Conservation (phyloP, 2,113 vertebrate species). For the Acanthochromis polyacanthus region DNA sequence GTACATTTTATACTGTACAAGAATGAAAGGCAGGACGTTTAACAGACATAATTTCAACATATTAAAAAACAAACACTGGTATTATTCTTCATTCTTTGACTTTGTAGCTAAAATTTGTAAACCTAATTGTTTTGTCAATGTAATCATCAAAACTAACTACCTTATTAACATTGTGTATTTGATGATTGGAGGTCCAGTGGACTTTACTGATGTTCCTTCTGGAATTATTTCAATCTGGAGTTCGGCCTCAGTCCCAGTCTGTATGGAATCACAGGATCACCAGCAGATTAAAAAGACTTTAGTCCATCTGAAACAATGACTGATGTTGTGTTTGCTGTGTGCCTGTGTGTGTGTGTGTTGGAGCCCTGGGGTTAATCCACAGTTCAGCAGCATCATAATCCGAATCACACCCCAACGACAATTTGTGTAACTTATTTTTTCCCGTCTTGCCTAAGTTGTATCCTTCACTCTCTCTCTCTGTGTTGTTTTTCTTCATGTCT, state of each 20-base stretch:
- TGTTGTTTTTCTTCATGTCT: not conserved
- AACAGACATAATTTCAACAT: not conserved
- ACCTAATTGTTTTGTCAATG: constrained; percentile 11
- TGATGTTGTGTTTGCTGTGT: constrained; percentile 55
- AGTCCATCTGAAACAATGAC: constrained; percentile 76
- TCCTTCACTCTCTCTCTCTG: constrained; percentile 21
- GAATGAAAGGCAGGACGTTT: not conserved
- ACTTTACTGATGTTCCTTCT: constrained; percentile 29
- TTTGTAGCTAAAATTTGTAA: constrained; percentile 6
- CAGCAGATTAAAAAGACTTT: constrained; percentile 70
- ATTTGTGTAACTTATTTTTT: constrained; percentile 66
- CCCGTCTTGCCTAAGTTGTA: constrained; percentile 28
- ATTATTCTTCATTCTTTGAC: constrained; percentile 27
- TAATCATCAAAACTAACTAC: not conserved
- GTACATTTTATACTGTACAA: not conserved
- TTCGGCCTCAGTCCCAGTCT: constrained; percentile 25
- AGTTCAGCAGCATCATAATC: constrained; percentile 74
- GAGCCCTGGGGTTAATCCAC: constrained; percentile 67
- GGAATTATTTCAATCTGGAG: constrained; percentile 27
- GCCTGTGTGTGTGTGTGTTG: constrained; percentile 39
- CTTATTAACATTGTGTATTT: constrained; percentile 9
- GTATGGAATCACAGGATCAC: constrained; percentile 63
- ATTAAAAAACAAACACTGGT: constrained; percentile 41
- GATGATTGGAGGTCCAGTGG: constrained; percentile 5
- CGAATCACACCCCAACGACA: constrained; percentile 73